A percentile compares a stretch with the other conserved stretches of the same genome.
Evolutionary conservation across 2,113 vertebrate species (phyloP).

Genomic region (Periophthalmus modestus): DNA sequence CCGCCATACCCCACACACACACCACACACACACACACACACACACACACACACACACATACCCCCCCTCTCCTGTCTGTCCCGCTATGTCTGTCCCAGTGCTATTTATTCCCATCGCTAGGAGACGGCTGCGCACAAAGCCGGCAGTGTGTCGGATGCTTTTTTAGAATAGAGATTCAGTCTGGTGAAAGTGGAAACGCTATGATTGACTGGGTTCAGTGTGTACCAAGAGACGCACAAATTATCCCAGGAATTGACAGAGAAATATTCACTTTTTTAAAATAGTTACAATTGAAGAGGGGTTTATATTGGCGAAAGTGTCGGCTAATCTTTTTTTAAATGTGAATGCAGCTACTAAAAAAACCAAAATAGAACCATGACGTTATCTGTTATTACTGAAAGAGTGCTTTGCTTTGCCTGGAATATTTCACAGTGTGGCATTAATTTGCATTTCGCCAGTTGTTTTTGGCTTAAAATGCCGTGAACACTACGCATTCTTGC

Average conservation of each 20-base stretch:
- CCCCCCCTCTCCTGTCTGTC: conserved; percentile 25
- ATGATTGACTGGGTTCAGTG: conserved; percentile 69
- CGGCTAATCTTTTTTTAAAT: not conserved
- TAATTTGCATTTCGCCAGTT: too few relatives aligned
- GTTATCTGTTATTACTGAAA: too few relatives aligned
- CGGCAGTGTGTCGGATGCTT: conserved; percentile 66
- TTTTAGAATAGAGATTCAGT: conserved; percentile 67
- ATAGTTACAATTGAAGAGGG: conserved; percentile 41
- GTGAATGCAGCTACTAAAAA: too few relatives aligned
- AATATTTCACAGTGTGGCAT: too few relatives aligned
- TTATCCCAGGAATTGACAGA: conserved; percentile 51
- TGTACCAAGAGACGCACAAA: conserved; percentile 55
- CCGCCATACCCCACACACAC: conserved; percentile 1
- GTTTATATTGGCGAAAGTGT: conserved; percentile 18
- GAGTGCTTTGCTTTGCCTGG: too few relatives aligned
- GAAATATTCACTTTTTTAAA: conserved; percentile 49
- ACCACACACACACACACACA: conserved; percentile 12
- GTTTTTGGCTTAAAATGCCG: too few relatives aligned
- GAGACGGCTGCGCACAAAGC: conserved; percentile 71
- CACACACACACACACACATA: conserved; percentile 19
- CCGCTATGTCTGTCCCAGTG: conserved; percentile 54
- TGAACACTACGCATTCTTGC: too few relatives aligned
- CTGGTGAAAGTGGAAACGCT: conserved; percentile 70
- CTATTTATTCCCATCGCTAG: conserved; percentile 73
- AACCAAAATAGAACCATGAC: too few relatives aligned